Percentiles rank a stretch among this genome's conserved stretches.
Conservation (phyloP, 2,888 invertebrate species). For the Oscheius sp. region DNA sequence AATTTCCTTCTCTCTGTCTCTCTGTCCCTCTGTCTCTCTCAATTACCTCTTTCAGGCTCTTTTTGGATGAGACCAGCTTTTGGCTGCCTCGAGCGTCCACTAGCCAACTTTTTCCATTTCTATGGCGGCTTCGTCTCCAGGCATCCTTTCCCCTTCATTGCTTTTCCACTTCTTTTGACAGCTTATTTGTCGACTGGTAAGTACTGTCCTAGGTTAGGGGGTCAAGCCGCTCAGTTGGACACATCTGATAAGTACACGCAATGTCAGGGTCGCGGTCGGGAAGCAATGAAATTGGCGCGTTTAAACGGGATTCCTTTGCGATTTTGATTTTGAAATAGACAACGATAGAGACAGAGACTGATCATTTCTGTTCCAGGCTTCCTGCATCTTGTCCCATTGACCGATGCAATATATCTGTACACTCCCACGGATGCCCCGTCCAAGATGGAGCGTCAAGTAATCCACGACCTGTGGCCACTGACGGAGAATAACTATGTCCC, state of each 20-base stretch:
- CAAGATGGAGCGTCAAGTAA: constrained; percentile 58
- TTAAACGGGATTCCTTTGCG: not conserved
- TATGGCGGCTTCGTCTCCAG: constrained; percentile 60
- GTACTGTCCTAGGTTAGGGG: not conserved
- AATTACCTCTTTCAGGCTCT: not conserved
- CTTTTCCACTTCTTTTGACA: constrained; percentile 54
- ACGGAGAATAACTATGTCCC: constrained; percentile 62
- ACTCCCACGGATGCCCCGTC: constrained; percentile 67
- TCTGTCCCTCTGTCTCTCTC: constrained; percentile 7
- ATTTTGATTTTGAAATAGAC: not conserved
- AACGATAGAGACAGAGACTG: too few species aligned
- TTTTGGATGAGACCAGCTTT: constrained; percentile 41
- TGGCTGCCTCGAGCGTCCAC: constrained; percentile 61
- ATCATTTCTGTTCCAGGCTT: constrained; percentile 39
- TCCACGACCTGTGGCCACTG: constrained; percentile 63
- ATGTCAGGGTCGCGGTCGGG: constrained; percentile 29
- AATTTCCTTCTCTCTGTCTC: not conserved
- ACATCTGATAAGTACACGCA: constrained; percentile 25
- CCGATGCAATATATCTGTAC: constrained; percentile 67
- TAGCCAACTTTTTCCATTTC: constrained; percentile 59
- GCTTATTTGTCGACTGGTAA: constrained; percentile 52
- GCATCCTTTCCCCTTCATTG: constrained; percentile 60
- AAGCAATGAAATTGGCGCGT: constrained; percentile 3
- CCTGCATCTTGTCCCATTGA: constrained; percentile 53
- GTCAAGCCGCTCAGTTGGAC: not conserved